Base-by-base conservation (phyloP, 2,113 vertebrate species). In the Piliocolobus tephrosceles region DNA sequence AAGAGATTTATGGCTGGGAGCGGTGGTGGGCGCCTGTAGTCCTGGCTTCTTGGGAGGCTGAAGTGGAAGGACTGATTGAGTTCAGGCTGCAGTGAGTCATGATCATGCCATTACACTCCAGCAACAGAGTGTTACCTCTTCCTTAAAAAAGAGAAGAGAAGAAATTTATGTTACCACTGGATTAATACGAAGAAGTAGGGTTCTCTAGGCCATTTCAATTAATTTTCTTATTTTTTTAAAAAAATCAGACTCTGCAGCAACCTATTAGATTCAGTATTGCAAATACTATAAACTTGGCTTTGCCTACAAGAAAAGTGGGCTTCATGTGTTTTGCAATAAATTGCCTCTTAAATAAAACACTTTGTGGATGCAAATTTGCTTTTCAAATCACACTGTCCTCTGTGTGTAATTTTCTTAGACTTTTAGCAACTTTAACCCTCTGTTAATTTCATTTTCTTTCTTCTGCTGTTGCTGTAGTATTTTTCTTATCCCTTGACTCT, bases 401-500 rank as follows among this genome's bases (percentile, higher is more conserved):
- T 64, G 14, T 95, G n/a, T 92, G 8, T 72, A 89, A 82, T 96
- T 94, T 95, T 61, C 64, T 55, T 92, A 72, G 78, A 94, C 66
- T 90, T 97, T 88, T 73, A 96, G 66, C 57, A 78, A 38, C 90
- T 97, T 79, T 96, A 98, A 97, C 80, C 27, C 11, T 94, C 96
- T 95, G 64, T 90, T 88, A 91, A 78, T 97, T 97, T 97, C 16
- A 0, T 96, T 78, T 92, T 92, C 91, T 96, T 52, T 95, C 27
- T 95, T 76, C 79, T 92, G 72, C 88, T 96, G 22, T 91, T 97
- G 97, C 98, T 98, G 14, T 98, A 99, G 99, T 99, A 99, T 98
- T 99, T 99, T 99, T 99, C 99, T 90, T 99, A 99, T 90, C 98
- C 98, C n/a, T 98, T 99, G 94, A 99, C 99, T 97, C 97, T 99